Base-by-base conservation (phyloP, 2,888 invertebrate genomes). In the Pseudococcus viburni region DNA sequence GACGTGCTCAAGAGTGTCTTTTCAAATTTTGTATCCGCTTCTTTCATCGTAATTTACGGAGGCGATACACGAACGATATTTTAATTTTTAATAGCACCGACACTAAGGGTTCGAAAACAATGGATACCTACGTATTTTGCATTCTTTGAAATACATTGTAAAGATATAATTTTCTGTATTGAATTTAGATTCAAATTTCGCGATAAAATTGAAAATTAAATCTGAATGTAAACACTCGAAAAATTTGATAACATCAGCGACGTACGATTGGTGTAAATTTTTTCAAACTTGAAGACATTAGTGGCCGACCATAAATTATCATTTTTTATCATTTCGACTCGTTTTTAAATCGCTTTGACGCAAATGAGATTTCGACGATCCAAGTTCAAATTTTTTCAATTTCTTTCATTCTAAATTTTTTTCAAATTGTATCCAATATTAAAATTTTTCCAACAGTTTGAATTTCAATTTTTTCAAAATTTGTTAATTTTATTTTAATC, bases 21-120 rank as follows among this genome's bases (percentile, higher is more conserved):
- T 64, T 64, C 22, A 64, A 64, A 64, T 22, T 22, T n/a, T 22
- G 64, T 64, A 64, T 64, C 64, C 64, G 64, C 22, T 64, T 64
- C 64, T 64, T 64, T 64, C 22, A 64, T 64, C 9, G 15, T 64
- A 11, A 64, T 22, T 11, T 64, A 22, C 15, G 64, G 12, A 0
- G 59, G 22, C 64, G 64, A 64, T 22, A 22, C 64, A 22, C 15
- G 64, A 11, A 64, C 22, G 64, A 64, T 22, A 64, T 64, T 64
- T 22, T 64, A 64, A 64, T 64, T 64, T 64, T 1, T 5, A 64
- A 64, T 64, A 22, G 8, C 51, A 8, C 51, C 11, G 11, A 42
- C 42, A 42, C 15, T 51, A 59, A n/a, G 5, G 4, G 5, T 9
- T 22, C 64, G 22, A 11, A 11, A 64, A 64, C 64, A 64, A 64